A percentile compares a stretch with the other conserved stretches of the same genome.
Evolutionary conservation across 2,888 invertebrate genomes (phyloP).

Genomic region (Drosophila trichaetosa): DNA sequence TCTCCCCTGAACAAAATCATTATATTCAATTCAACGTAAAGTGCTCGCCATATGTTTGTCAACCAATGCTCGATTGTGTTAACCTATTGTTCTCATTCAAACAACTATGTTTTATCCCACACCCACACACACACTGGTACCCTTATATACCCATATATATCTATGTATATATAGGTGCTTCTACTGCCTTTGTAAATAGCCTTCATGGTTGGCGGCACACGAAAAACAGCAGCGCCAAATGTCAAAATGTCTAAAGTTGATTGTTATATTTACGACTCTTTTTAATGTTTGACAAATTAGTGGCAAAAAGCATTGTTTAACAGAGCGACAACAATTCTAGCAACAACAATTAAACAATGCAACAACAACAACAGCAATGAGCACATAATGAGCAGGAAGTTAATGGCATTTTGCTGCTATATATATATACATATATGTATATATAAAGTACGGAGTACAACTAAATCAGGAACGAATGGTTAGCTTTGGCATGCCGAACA

Average conservation of each 20-base stretch:
- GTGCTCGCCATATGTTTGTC: slow-evolving; percentile 21
- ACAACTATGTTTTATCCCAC: slow-evolving; percentile 29
- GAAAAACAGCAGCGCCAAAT: slow-evolving; percentile 61
- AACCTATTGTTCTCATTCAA: slow-evolving; percentile 28
- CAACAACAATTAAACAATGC: slow-evolving; percentile 34
- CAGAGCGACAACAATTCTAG: slow-evolving; percentile 41
- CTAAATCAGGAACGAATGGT: not conserved
- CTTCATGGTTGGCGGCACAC: slow-evolving; percentile 67
- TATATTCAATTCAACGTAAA: not conserved
- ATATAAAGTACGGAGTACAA: not conserved
- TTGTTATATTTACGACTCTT: slow-evolving; percentile 79
- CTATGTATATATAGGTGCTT: slow-evolving; percentile 21
- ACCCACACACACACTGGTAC: slow-evolving; percentile 23
- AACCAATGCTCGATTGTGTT: slow-evolving; percentile 10
- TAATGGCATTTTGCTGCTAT: slow-evolving; percentile 60
- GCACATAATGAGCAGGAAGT: slow-evolving; percentile 61
- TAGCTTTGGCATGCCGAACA: not conserved
- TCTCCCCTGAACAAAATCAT: not conserved
- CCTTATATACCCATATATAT: slow-evolving; percentile 4
- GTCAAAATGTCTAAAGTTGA: slow-evolving; percentile 74
- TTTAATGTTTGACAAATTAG: slow-evolving; percentile 79
- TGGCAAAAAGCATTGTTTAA: slow-evolving; percentile 54
- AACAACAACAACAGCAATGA: slow-evolving; percentile 33
- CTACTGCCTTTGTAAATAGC: slow-evolving; percentile 39
- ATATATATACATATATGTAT: not conserved